Percentiles rank a stretch among this genome's conserved stretches.
phyloP scores from a whole-genome alignment of 2,888 invertebrate genomes.

The Cantharis rustica region DNA sequence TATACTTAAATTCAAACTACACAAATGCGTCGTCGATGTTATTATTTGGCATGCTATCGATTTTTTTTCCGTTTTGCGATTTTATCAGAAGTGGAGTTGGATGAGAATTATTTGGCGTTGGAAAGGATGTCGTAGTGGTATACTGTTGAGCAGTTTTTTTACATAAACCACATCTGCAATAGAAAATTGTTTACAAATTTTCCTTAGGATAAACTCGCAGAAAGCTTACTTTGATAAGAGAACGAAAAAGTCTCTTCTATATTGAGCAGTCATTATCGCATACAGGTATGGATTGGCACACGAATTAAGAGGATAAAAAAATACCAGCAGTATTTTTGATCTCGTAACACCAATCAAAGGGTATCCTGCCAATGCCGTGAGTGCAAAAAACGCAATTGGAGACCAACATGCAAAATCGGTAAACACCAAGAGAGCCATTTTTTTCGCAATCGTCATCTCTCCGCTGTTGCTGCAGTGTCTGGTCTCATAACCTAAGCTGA shows the following conservation, averaged over 20 bases:
- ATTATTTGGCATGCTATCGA: constrained; percentile 31
- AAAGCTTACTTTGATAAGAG: constrained; percentile 66
- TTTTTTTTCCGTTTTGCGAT: constrained; percentile 37
- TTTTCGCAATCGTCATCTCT: constrained; percentile 80
- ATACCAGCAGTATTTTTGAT: constrained; percentile 82
- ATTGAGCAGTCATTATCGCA: constrained; percentile 87
- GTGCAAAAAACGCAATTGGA: constrained; percentile 86
- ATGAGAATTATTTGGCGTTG: constrained; percentile 44
- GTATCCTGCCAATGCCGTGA: constrained; percentile 82
- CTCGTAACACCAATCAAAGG: constrained; percentile 83
- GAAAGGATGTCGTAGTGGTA: constrained; percentile 53
- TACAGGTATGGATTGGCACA: constrained; percentile 93
- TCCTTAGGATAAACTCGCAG: not conserved
- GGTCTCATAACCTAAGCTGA: constrained; percentile 75
- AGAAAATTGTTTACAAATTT: not conserved
- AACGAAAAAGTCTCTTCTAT: constrained; percentile 74
- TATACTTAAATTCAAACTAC: constrained; percentile 10
- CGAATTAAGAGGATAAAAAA: constrained; percentile 90
- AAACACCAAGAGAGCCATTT: constrained; percentile 86
- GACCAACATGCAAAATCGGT: constrained; percentile 86
- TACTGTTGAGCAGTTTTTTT: constrained; percentile 58
- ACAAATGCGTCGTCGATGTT: constrained; percentile 37
- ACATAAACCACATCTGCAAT: constrained; percentile 61
- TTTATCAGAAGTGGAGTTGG: constrained; percentile 41
- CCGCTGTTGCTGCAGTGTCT: constrained; percentile 61